Conservation (phyloP, 2,888 invertebrate species). For the Diogma glabrata region DNA sequence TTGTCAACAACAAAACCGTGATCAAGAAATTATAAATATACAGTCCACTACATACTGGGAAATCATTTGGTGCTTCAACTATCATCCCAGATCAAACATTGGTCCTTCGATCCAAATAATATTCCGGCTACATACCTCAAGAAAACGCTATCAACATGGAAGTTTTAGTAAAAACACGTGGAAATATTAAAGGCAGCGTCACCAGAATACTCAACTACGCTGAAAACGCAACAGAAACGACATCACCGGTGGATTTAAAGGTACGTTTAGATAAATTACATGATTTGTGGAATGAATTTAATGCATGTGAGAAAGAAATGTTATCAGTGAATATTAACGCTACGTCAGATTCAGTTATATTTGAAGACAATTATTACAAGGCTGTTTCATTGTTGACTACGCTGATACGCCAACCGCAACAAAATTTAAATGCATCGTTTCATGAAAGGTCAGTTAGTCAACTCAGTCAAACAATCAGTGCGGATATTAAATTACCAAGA, state of each 20-base stretch:
- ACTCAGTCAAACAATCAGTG: too few species aligned
- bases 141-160: too few species aligned
- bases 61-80: too few species aligned
- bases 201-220: not conserved
- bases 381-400: not conserved
- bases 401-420: not conserved
- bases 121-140: too few species aligned
- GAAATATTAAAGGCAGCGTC: not conserved
- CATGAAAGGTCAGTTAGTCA: not conserved
- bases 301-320: not conserved
- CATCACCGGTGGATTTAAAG: not conserved
- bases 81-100: too few species aligned
- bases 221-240: not conserved
- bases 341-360: not conserved
- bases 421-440: not conserved
- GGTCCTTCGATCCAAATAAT: too few species aligned
- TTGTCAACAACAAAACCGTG: too few species aligned
- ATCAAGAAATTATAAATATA: too few species aligned
- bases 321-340: not conserved
- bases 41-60: too few species aligned
- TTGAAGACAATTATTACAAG: not conserved
- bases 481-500: too few species aligned
- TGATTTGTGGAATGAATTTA: not conserved
- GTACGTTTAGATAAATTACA: slow-evolving; percentile 1
- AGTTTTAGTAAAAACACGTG: too few species aligned